Base-by-base conservation (phyloP, 2,113 vertebrate species). In the Cariama cristata region DNA sequence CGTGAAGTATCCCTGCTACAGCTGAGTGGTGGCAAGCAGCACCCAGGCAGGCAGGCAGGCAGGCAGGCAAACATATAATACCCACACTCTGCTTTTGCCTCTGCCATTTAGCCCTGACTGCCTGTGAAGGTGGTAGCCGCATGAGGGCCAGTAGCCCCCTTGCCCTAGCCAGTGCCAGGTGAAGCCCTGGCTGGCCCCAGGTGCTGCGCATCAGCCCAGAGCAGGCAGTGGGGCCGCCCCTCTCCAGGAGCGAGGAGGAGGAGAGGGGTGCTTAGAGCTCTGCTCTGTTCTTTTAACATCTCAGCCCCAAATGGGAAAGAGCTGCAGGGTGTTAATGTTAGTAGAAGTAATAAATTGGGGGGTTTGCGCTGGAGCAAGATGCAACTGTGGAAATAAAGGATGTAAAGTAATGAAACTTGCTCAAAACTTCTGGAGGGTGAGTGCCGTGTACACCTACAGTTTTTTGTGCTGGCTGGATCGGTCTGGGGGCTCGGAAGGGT, bases 301-400 rank as follows among this genome's bases (percentile, higher is more conserved):
- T 28, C 1, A 19, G 15, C 20, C 30, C 15, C 5, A 32, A 28
- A 4, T 0, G 7, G 21, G 30, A 10, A 21, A 6, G 2, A 16
- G 21, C 18, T 26, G 80, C 0, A 2, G 42, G 22, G 2, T 2
- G 3, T 20, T 33, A 5, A 4, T 3, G 5, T 30, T 32, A 1
- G 17, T 7, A 8, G 17, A 2, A 38, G 5, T 19, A 1, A 20
- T 30, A 40, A 81, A 13, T 7, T 1, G 23, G 16, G 3, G 35
- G 3, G 0, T 0, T 4, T 3, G 12, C 1, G 4, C 3, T 2
- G 1, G 0, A 11, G 8, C 1, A 4, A 7, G 12, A 0, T 0
- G 4, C 7, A 3, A 0, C 1, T 2, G 20, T 8, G 9, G 12
- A 1, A 2, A 4, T 0, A 12, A 2, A 7, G 15, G 8, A 2